phyloP scores from a whole-genome alignment of 2,797 vertebrate species.

The Tenualosa ilisha region DNA sequence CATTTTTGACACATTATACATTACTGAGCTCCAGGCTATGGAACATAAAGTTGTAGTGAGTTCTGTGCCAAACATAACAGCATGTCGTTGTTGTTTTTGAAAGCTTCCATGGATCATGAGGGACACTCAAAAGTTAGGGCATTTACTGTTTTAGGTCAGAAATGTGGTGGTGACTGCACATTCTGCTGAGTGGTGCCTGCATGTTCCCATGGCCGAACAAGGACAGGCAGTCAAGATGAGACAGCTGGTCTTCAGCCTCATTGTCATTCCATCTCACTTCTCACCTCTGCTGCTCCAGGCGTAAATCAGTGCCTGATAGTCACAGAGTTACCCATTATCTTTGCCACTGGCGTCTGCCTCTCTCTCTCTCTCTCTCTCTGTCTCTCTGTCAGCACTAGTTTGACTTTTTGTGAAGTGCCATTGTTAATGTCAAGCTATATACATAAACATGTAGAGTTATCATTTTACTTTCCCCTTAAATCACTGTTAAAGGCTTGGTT shows the following conservation, averaged over 20 bases:
- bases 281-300: neutral
- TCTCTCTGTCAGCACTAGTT: neutral
- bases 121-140: neutral
- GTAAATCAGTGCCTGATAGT: constrained; percentile 28
- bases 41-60: neutral
- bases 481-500: neutral
- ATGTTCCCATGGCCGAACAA: neutral
- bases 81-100: neutral
- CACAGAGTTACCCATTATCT: neutral
- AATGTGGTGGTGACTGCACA: neutral
- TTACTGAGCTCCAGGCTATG: neutral
- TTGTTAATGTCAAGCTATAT: constrained; percentile 11
- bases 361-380: neutral
- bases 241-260: constrained; percentile 18
- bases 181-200: neutral
- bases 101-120: neutral
- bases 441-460: neutral
- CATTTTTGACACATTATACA: constrained; percentile 4
- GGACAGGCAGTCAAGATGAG: neutral
- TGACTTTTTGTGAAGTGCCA: neutral
- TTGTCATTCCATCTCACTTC: constrained; percentile 9
- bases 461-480: neutral
- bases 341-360: neutral
- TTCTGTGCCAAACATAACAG: neutral
- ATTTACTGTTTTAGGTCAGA: neutral